phyloP scores from a whole-genome alignment of 2,113 vertebrate species.

The Serilophus lunatus region DNA sequence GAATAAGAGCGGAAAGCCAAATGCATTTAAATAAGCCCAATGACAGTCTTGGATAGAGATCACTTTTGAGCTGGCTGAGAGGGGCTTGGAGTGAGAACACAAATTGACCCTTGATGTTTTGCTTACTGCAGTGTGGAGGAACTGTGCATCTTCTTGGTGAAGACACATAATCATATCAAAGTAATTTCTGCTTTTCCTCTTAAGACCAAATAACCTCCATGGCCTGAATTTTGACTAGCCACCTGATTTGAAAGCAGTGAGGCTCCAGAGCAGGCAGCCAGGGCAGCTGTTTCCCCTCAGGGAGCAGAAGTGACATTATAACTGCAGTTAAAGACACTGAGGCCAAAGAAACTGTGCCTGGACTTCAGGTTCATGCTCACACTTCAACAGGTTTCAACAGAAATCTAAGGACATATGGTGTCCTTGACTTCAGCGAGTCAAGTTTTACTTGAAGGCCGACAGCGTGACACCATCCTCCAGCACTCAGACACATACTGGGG shows the following conservation, averaged over 20 bases:
- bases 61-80: not conserved
- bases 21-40: not conserved
- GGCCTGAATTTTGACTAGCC: not conserved
- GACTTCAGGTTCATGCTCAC: slow-evolving; percentile 34
- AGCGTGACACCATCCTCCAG: not conserved
- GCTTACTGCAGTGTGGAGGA: not conserved
- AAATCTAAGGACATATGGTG: not conserved
- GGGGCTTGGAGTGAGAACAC: not conserved
- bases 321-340: not conserved
- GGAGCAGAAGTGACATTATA: not conserved
- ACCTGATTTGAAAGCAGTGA: not conserved
- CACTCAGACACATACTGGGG: not conserved
- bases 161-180: not conserved
- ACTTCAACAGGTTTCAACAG: not conserved
- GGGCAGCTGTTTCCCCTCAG: not conserved
- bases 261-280: not conserved
- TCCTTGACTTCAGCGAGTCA: not conserved
- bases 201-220: not conserved
- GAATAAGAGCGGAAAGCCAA: slow-evolving; percentile 10
- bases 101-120: not conserved
- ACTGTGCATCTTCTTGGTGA: not conserved
- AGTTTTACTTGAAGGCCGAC: not conserved
- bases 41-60: not conserved
- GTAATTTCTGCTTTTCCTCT: not conserved
- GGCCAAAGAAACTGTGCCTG: not conserved